phyloP scores from a whole-genome alignment of 1,140 invertebrate genomes.

The Nebria ingens region DNA sequence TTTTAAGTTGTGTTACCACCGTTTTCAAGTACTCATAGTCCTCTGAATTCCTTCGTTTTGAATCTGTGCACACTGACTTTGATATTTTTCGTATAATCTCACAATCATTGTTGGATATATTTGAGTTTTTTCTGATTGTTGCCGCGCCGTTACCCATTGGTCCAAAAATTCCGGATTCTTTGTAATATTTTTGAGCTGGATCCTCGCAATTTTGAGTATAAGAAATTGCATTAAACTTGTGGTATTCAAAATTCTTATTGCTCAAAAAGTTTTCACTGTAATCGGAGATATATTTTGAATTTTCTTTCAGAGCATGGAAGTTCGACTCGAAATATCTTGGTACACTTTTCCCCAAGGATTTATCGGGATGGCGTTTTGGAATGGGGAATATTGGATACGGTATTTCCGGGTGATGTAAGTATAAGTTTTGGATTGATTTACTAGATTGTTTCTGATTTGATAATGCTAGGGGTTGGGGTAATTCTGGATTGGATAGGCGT shows the following conservation, averaged over 20 bases:
- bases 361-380: neutral
- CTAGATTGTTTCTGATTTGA: neutral
- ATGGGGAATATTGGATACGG: constrained; percentile 11
- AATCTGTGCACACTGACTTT: constrained; percentile 15
- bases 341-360: neutral
- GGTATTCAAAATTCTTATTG: constrained; percentile 24
- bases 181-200: constrained; percentile 26
- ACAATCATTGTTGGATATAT: constrained; percentile 16
- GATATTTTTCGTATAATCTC: constrained; percentile 24
- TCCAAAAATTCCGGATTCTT: constrained; percentile 29
- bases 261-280: neutral
- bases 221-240: constrained; percentile 24
- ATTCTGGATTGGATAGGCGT: constrained; percentile 29
- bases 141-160: constrained; percentile 33
- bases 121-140: constrained; percentile 18
- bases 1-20: constrained; percentile 31
- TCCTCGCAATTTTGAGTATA: constrained; percentile 22
- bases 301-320: neutral
- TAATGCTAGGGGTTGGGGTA: neutral
- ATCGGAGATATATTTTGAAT: neutral
- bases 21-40: constrained; percentile 30
- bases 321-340: neutral
- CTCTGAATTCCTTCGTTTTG: constrained; percentile 14
- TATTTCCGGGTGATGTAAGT: constrained; percentile 12
- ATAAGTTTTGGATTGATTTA: neutral